Evolutionary conservation across 2,888 invertebrate genomes (phyloP), one percentile per base, ranked within the genome.

Genomic region (Tricholauxania praeusta): DNA sequence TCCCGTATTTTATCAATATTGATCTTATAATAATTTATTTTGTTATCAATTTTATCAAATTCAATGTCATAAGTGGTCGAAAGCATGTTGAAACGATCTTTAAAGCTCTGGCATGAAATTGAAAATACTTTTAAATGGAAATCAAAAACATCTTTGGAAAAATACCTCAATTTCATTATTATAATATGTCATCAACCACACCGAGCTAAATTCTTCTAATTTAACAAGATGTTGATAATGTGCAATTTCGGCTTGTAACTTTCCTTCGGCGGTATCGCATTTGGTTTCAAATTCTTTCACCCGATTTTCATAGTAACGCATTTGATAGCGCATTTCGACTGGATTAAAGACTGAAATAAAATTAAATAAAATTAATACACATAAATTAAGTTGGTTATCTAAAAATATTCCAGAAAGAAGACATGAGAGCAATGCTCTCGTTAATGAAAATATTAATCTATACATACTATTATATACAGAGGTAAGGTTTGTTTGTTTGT

Each of bases 271-370:
- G 6, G 6, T 14, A 12, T 73, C 28, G 14, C 57, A 8, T 1
- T 64, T 53, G 63, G 66, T 57, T 57, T 75, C 53, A n/a, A 48
- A 53, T 57, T 77, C 74, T 12, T 75, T 48, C 22, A 68, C 75
- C 14, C 60, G 48, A 32, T 48, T 65, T 0, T 63, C 7, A 19
- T 68, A 71, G 68, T 73, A 78, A 12, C 53, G 52, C 19, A 73
- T 7, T 15, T 76, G 74, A 57, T 77, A 79, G n/a, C 79, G 79
- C 5, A 67, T 6, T 67, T 79, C 77, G 47, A 79, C 75, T 22
- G 78, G 77, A 53, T 72, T 67, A 53, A 53, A 70, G 67, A 77
- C 79, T 79, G 28, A 6, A 65, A 55, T 7, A 2, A 17, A 60
- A 68, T 8, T 14, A 32, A 28, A 28, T 47, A 3, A 48, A 65